Evolutionary conservation across 2,113 vertebrate species (phyloP).

Genomic region (Brachypodius melanocephalos): DNA sequence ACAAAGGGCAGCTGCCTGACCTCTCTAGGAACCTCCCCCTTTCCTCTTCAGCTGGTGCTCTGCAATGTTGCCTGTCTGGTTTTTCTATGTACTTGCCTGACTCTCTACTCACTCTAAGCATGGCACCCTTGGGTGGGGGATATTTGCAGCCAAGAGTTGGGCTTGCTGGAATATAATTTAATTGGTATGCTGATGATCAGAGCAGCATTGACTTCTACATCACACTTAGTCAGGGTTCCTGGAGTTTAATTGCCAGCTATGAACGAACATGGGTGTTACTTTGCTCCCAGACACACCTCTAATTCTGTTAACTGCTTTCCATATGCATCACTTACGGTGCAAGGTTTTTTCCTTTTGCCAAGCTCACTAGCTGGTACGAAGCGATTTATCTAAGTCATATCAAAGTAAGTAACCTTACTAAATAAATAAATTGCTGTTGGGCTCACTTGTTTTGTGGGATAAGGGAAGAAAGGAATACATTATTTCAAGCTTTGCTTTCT

Average conservation of each 20-base stretch:
- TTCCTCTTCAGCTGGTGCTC: neutral
- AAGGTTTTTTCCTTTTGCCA: neutral
- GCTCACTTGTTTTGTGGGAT: neutral
- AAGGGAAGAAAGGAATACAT: neutral
- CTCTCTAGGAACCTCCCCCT: neutral
- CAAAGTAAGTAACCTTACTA: neutral
- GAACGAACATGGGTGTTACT: neutral
- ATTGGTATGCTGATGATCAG: neutral
- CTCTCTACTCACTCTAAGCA: neutral
- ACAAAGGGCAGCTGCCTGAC: slow-evolving; percentile 24
- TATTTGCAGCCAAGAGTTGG: neutral
- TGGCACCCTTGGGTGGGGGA: neutral
- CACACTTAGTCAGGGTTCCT: neutral
- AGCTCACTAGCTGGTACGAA: neutral
- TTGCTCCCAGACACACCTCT: neutral
- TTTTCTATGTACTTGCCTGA: neutral
- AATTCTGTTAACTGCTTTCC: neutral
- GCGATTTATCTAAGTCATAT: neutral
- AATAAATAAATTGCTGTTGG: neutral
- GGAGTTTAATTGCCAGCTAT: neutral
- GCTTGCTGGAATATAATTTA: neutral
- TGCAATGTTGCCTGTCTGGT: fast-evolving
- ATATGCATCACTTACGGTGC: fast-evolving
- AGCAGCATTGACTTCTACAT: neutral
- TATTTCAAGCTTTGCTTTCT: neutral